phyloP scores from a whole-genome alignment of 2,113 vertebrate genomes.

The Passer montanus region DNA sequence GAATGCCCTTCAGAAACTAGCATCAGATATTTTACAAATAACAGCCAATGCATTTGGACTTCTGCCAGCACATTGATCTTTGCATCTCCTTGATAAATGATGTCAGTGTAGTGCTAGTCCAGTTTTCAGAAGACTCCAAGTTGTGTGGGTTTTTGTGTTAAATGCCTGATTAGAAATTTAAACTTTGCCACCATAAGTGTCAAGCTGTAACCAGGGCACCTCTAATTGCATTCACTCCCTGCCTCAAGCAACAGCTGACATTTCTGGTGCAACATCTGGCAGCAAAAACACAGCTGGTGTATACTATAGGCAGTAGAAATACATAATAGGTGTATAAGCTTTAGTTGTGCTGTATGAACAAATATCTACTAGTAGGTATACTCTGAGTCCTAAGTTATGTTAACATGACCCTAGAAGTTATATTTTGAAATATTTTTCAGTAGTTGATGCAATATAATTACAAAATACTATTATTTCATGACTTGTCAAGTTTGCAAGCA shows the following conservation, averaged over 20 bases:
- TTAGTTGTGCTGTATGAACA: background rate
- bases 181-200: background rate
- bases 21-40: background rate
- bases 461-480: background rate
- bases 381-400: background rate
- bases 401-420: background rate
- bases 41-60: background rate
- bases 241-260: conserved; percentile 6
- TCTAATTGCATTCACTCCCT: background rate
- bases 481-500: background rate
- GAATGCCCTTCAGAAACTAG: background rate
- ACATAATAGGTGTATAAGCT: background rate
- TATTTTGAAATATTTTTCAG: background rate
- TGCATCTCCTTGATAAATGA: background rate
- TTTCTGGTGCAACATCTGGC: conserved; percentile 25
- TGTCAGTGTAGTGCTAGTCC: background rate
- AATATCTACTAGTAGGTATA: background rate
- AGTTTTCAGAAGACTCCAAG: background rate
- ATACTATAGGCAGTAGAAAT: background rate
- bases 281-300: background rate
- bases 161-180: background rate
- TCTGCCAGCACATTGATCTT: background rate
- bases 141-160: background rate
- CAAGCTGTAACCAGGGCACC: background rate
- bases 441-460: background rate